phyloP scores from a whole-genome alignment of 2,113 vertebrate genomes.

The Pluvialis apricaria region DNA sequence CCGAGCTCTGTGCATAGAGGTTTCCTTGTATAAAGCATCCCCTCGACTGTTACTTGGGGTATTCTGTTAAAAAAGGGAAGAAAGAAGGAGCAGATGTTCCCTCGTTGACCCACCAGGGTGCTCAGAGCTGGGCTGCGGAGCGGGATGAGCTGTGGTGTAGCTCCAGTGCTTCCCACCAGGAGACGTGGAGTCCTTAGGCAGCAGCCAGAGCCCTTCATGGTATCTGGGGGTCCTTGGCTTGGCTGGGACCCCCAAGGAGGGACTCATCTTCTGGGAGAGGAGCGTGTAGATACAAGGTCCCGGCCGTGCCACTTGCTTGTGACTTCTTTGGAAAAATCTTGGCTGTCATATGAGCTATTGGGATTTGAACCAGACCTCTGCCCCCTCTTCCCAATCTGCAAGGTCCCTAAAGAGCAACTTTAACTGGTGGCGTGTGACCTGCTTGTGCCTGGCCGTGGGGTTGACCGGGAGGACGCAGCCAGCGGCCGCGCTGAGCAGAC shows the following conservation, averaged over 20 bases:
- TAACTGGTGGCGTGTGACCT: not conserved
- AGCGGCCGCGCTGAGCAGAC: not conserved
- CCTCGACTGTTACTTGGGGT: not conserved
- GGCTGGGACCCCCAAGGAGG: not conserved
- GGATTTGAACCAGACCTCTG: conserved; percentile 1
- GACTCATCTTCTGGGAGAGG: not conserved
- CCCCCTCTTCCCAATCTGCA: not conserved
- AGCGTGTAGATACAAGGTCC: not conserved
- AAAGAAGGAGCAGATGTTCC: not conserved
- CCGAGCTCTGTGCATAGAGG: not conserved
- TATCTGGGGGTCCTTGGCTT: not conserved
- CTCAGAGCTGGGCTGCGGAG: not conserved
- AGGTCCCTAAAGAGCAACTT: not conserved
- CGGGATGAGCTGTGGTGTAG: fast-evolving
- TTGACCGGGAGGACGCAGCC: not conserved
- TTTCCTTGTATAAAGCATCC: not conserved
- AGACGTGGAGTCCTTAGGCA: not conserved
- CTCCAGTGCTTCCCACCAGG: not conserved
- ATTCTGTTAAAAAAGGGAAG: not conserved
- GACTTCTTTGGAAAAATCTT: not conserved
- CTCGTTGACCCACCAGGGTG: not conserved
- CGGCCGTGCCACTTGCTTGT: fast-evolving
- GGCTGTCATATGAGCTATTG: not conserved
- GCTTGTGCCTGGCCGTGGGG: not conserved
- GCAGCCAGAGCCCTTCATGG: not conserved